Base-by-base conservation (phyloP, 2,888 invertebrate genomes). In the Frankliniella fusca region DNA sequence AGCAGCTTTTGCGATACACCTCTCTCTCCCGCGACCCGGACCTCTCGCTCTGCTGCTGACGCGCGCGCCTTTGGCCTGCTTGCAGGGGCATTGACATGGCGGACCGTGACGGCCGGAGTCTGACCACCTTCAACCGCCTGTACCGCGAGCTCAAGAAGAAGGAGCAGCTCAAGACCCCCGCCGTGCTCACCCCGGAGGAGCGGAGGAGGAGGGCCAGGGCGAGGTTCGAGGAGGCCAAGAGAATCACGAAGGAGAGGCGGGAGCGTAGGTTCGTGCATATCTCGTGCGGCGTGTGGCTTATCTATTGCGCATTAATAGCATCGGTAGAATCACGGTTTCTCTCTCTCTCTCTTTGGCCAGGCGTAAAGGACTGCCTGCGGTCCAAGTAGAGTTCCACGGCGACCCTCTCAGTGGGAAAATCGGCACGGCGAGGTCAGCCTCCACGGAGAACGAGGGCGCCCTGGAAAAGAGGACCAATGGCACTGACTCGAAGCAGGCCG, bases 111-210 rank as follows among this genome's bases (percentile, higher is more conserved):
- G 70, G 70, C 27, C 70, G 70, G 23, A 76, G 70, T 27, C n/a
- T 76, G 70, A 11, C 70, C 70, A 8, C 27, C 23, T 27, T 27
- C 70, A 76, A 27, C 70, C 23, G 27, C 23, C 70, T 76, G 70
- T 76, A 23, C 27, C 70, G 27, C 70, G 70, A 76, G 70, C 70
- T 76, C 70, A 76, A 23, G 70, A 27, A 27, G 70, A 76, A 76
- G 70, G 70, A 76, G 70, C 12, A 0, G 23, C 23, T 76, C 23
- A 76, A 76, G 70, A 27, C 23, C 23, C 27, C 70, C 23, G 27
- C 70, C 27, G n/a, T 23, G 7, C 70, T 27, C 23, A 76, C 70
- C 7, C 70, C 70, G 70, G 11, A 11, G 23, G 70, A 76, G 70
- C 27, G 9, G 70, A 23, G 3, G 70, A 76, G 12, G 70, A 76